Evolutionary conservation across 2,113 vertebrate species (phyloP).

Genomic region (Lynx canadensis): DNA sequence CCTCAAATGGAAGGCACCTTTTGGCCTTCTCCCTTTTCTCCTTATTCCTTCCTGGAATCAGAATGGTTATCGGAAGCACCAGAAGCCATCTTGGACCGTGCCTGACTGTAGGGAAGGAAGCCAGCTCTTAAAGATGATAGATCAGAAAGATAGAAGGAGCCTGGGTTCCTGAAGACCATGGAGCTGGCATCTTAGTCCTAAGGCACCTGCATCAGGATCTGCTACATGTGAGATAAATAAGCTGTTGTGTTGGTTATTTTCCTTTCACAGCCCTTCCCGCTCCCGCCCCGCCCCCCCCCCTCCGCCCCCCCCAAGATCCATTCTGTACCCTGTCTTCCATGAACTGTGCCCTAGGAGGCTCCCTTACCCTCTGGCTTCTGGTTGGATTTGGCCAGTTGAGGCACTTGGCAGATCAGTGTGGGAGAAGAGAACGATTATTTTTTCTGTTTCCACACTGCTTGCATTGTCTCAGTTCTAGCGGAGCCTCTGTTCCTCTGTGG

Average conservation of each 20-base stretch:
- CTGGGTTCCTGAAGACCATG: background rate
- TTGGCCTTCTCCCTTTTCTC: background rate
- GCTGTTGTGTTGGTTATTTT: background rate
- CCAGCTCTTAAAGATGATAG: background rate
- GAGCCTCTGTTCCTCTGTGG: background rate
- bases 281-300: rapidly evolving
- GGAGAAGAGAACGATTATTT: background rate
- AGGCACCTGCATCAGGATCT: background rate
- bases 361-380: background rate
- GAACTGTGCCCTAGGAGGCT: background rate
- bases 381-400: background rate
- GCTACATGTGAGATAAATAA: background rate
- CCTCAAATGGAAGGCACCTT: background rate
- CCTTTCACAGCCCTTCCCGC: background rate
- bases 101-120: background rate
- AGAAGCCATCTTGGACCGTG: background rate
- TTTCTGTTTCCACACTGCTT: background rate
- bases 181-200: background rate
- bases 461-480: background rate
- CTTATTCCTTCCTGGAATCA: background rate
- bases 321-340: background rate
- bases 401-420: background rate
- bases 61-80: background rate
- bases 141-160: background rate
- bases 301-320: background rate